These are phyloP conservation scores for Hirtodrosophila histrioides DNA, from an alignment of 2,888 invertebrate species.

Conservation along the genomic window DNA sequence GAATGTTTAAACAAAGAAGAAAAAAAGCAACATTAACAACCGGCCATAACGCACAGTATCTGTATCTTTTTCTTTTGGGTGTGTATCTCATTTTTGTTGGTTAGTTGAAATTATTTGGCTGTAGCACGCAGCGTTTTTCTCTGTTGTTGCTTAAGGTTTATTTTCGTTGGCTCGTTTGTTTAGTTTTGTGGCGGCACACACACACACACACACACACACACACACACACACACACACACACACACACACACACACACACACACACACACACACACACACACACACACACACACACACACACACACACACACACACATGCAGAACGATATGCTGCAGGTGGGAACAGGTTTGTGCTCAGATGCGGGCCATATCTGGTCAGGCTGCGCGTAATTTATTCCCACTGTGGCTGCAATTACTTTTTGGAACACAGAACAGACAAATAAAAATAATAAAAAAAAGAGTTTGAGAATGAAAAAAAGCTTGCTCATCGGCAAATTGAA, in stretches of 20 bases:
- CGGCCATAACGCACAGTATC: constrained; percentile 49
- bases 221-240: constrained; percentile 28
- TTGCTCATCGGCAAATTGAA: constrained; percentile 5
- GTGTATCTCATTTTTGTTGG: constrained; percentile 59
- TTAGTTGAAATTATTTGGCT: constrained; percentile 53
- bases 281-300: constrained; percentile 35
- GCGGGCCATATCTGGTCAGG: constrained; percentile 75
- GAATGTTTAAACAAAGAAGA: constrained; percentile 52
- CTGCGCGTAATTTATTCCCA: constrained; percentile 75
- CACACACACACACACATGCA: constrained; percentile 27
- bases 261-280: constrained; percentile 57
- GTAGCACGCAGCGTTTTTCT: constrained; percentile 39
- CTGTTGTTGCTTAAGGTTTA: constrained; percentile 63
- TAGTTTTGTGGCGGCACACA: constrained; percentile 72
- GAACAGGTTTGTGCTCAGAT: constrained; percentile 73
- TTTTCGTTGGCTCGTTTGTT: constrained; percentile 78
- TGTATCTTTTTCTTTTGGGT: constrained; percentile 52
- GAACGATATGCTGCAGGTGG: constrained; percentile 72
- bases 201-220: constrained; percentile 37
- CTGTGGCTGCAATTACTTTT: constrained; percentile 74
- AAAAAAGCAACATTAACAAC: constrained; percentile 3
- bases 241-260: constrained; percentile 35
- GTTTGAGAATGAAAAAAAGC: constrained; percentile 14
- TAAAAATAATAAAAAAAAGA: constrained; percentile 16
- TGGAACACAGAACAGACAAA: constrained; percentile 45